Base-by-base conservation (phyloP, 2,797 vertebrate species). In the Presbytis comata region DNA sequence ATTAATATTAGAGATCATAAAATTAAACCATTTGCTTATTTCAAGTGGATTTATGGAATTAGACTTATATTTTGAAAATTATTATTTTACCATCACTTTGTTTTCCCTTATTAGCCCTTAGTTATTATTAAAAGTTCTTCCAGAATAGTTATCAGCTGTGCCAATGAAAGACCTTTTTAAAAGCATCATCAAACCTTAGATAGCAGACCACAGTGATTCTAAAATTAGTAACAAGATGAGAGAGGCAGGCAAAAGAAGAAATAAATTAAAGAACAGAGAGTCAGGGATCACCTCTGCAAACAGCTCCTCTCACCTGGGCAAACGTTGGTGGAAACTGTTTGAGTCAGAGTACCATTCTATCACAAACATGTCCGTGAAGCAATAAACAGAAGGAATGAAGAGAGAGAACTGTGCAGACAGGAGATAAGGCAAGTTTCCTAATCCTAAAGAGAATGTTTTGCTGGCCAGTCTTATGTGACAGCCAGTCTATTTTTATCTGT, bases 341-440 rank as follows among this genome's bases (percentile, higher is more conserved):
- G 8, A 81, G 6, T 41, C 44, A 85, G 26, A 75, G 19, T 19
- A n/a, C 2, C 33, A 36, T 89, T 86, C 48, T 91, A 28, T 93
- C 36, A 46, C 16, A 88, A 85, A 87, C 16, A 85, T 3, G 1
- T 61, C 44, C 17, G 16, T 79, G 22, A 90, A 76, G 22, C 67
- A 95, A 96, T 41, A 55, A 93, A 79, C 30, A 78, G 26, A 93
- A 84, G 6, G 39, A 13, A 72, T 26, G 48, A 22, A 26, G 14
- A 33, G n/a, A 76, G 67, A 48, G 8, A 50, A 16, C n/a, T 92
- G 26, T 85, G 53, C 0, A 0, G 33, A 91, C 5, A 75, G 10
- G 22, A 90, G 44, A 86, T 84, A 96, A 95, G 19, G n/a, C 39
- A 95, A 95, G 50, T 89, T 26, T n/a, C 28, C 94, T 96, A 94